phyloP scores from a whole-genome alignment of 2,888 invertebrate species.

The Lasioglossum lativentre region DNA sequence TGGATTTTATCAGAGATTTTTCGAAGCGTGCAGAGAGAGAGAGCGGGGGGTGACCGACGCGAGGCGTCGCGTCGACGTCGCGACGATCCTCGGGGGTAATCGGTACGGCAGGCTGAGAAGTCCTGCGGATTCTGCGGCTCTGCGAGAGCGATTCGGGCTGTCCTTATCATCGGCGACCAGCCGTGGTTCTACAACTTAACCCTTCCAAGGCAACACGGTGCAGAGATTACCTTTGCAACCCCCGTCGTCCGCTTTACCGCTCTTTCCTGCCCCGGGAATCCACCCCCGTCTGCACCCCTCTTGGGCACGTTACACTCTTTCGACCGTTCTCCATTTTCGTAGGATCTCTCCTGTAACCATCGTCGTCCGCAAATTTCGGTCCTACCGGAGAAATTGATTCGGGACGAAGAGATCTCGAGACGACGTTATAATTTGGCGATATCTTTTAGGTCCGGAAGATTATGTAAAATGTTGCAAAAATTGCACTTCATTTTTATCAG shows the following conservation, averaged over 20 bases:
- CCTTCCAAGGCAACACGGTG: slow-evolving; percentile 77
- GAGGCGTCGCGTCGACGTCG: slow-evolving; percentile 45
- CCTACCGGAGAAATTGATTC: background rate
- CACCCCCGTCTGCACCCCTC: slow-evolving; percentile 21
- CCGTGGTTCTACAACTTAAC: slow-evolving; percentile 83
- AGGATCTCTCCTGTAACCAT: background rate
- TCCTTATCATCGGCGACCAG: slow-evolving; percentile 83
- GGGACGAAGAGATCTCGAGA: background rate
- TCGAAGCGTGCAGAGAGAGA: slow-evolving; percentile 11
- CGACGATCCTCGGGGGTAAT: slow-evolving; percentile 54
- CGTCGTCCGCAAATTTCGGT: background rate
- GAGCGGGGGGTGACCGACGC: slow-evolving; percentile 30
- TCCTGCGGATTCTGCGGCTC: slow-evolving; percentile 80
- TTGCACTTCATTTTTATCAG: too few species aligned
- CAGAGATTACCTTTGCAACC: slow-evolving; percentile 74
- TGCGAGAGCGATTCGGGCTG: slow-evolving; percentile 72
- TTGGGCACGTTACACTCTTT: slow-evolving; percentile 30
- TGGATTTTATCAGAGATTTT: slow-evolving; percentile 36
- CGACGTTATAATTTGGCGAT: too few species aligned
- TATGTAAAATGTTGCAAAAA: background rate
- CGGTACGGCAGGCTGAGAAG: slow-evolving; percentile 57
- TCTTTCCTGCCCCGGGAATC: slow-evolving; percentile 36
- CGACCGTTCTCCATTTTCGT: background rate
- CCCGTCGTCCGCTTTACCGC: slow-evolving; percentile 42
- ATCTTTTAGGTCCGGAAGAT: fast-evolving